Conservation (phyloP, 2,888 invertebrate genomes). For the Drosophila pseudotalamancana region DNA sequence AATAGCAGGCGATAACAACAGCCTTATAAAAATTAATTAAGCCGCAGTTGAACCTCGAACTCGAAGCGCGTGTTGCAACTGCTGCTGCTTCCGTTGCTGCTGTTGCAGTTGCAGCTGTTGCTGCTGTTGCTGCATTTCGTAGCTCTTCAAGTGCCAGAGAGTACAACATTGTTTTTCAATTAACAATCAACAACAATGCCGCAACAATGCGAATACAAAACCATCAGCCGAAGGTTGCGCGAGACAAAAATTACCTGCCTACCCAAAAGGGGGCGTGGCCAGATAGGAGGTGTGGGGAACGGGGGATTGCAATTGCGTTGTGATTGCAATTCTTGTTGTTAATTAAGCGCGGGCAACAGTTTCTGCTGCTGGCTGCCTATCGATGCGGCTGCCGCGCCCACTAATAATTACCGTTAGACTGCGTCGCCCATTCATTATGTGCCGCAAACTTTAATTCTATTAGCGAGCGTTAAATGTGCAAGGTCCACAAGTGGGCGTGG, state of each 20-base stretch:
- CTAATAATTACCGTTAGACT: conserved; percentile 64
- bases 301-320: conserved; percentile 20
- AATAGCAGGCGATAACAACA: conserved; percentile 56
- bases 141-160: conserved; percentile 56
- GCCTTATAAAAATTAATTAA: conserved; percentile 79
- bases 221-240: conserved; percentile 55
- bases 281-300: not conserved
- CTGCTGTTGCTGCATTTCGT: conserved; percentile 44
- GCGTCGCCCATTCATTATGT: conserved; percentile 38
- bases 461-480: conserved; percentile 78
- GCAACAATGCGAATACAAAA: conserved; percentile 66
- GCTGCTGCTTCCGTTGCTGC: not conserved
- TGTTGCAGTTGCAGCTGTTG: conserved; percentile 6
- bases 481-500: conserved; percentile 27
- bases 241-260: conserved; percentile 76
- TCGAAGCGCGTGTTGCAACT: not conserved
- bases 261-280: conserved; percentile 3
- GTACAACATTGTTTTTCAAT: conserved; percentile 81
- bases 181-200: conserved; percentile 79
- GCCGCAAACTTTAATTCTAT: conserved; percentile 80
- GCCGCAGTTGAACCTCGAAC: conserved; percentile 49
- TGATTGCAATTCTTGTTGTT: conserved; percentile 71
- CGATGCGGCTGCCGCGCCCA: conserved; percentile 35
- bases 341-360: conserved; percentile 64
- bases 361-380: conserved; percentile 28